These are phyloP conservation scores for Xylocampa areola DNA, from an alignment of 2,888 invertebrate genomes.

Conservation along the genomic window DNA sequence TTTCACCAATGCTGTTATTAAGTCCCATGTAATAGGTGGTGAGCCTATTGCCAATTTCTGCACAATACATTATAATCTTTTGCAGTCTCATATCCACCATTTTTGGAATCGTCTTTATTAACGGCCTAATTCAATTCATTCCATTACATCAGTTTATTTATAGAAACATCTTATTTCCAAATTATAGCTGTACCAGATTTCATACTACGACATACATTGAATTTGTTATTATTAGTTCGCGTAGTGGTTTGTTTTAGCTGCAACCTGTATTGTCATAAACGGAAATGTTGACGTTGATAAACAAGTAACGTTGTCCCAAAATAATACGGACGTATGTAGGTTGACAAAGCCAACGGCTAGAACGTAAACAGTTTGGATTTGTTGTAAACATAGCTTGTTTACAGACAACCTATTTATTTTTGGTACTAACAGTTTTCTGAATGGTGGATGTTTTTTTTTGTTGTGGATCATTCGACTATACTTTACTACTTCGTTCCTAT, in stretches of 20 bases:
- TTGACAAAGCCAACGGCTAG: slow-evolving; percentile 55
- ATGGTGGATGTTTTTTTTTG: slow-evolving; percentile 7
- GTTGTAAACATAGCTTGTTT: slow-evolving; percentile 36
- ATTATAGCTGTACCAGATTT: slow-evolving; percentile 16
- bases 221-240: slow-evolving; percentile 54
- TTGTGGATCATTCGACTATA: too few species aligned
- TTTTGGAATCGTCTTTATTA: too few species aligned
- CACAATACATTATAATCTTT: too few species aligned
- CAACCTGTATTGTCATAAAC: slow-evolving; percentile 61
- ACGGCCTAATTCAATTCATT: too few species aligned
- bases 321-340: slow-evolving; percentile 67
- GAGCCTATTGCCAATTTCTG: too few species aligned
- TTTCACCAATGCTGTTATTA: too few species aligned
- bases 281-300: slow-evolving; percentile 66
- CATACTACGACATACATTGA: slow-evolving; percentile 19
- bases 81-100: too few species aligned
- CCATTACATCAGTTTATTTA: too few species aligned
- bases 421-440: slow-evolving; percentile 14
- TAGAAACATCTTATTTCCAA: too few species aligned
- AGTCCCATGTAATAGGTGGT: too few species aligned
- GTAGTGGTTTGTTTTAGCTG: slow-evolving; percentile 47
- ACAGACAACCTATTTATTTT: slow-evolving; percentile 23
- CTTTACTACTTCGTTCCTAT: too few species aligned
- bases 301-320: slow-evolving; percentile 74
- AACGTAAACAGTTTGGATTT: slow-evolving; percentile 56